Conservation (phyloP, 2,888 invertebrate species). For the Coelopa pilipes region DNA sequence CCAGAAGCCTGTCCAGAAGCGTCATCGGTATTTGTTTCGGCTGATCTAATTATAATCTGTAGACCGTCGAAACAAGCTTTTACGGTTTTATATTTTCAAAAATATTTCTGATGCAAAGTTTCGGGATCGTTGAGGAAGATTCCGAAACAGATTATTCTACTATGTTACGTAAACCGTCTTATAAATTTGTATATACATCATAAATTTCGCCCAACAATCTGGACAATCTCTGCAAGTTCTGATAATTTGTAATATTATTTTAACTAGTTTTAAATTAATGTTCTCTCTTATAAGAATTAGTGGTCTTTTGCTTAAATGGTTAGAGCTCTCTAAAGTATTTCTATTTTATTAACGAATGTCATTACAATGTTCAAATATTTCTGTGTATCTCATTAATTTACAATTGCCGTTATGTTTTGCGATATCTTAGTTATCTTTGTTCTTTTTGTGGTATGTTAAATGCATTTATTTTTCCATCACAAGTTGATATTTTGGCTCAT, state of each 20-base stretch:
- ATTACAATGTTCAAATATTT: slow-evolving; percentile 37
- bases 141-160: neutral
- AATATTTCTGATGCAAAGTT: neutral
- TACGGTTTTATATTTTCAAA: neutral
- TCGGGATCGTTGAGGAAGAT: too few species aligned
- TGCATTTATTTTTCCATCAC: slow-evolving; percentile 37
- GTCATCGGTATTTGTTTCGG: neutral
- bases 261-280: too few species aligned
- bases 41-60: neutral
- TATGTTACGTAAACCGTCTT: slow-evolving; percentile 14
- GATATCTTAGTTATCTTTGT: slow-evolving; percentile 21
- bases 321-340: neutral
- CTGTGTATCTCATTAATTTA: slow-evolving; percentile 25
- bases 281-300: slow-evolving; percentile 50
- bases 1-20: neutral
- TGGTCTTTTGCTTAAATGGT: slow-evolving; percentile 48
- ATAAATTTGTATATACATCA: slow-evolving; percentile 11
- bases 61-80: neutral
- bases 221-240: neutral
- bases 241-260: too few species aligned
- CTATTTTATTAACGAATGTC: neutral
- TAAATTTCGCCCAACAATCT: neutral
- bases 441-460: slow-evolving; percentile 31
- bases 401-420: slow-evolving; percentile 34
- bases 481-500: slow-evolving; percentile 21